Base-by-base conservation (phyloP, 2,797 vertebrate species). In the Melanotaenia nigrans region DNA sequence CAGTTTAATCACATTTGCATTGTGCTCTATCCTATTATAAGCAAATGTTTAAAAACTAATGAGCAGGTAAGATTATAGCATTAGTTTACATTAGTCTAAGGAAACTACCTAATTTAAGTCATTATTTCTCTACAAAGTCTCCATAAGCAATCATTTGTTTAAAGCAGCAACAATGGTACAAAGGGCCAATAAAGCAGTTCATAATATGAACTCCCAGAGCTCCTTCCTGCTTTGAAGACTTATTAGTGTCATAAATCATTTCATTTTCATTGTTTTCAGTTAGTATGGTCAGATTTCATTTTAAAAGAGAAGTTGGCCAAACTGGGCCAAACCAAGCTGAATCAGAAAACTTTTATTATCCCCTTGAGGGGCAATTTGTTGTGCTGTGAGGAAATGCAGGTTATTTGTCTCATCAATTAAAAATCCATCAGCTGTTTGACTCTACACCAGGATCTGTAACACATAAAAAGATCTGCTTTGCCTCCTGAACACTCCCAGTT, bases 401-500 rank as follows among this genome's bases (percentile, higher is more conserved):
- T 24, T 73, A 14, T 55, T 59, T 40, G 45, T 69, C 62, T 76
- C 73, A 71, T 69, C 38, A 64, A 60, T 57, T 35, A n/a, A 25
- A 22, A 10, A 30, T n/a, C 42, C 7, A 4, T 33, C 28, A 56
- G 67, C 55, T 32, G 22, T 40, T 12, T 55, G 25, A 72, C 68
- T 55, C 47, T 33, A 22, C 65, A 32, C 61, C 32, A 35, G 38
- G 54, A 40, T 61, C 38, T 55, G 47, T 54, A 42, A 53, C 61
- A 64, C 49, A 64, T 32, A 62, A 49, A 67, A n/a, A 62, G 28
- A 36, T 75, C 79, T 77, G 49, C 4, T 77, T 64, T 83, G 68
- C 61, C 67, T 79, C 74, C 78, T 53, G 65, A 83, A 51, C 24
- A 18, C 59, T 81, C 73, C 53, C 79, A 63, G 61, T 69, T 38